phyloP scores from a whole-genome alignment of 2,113 vertebrate genomes.

The Gallinago jamesoni region DNA sequence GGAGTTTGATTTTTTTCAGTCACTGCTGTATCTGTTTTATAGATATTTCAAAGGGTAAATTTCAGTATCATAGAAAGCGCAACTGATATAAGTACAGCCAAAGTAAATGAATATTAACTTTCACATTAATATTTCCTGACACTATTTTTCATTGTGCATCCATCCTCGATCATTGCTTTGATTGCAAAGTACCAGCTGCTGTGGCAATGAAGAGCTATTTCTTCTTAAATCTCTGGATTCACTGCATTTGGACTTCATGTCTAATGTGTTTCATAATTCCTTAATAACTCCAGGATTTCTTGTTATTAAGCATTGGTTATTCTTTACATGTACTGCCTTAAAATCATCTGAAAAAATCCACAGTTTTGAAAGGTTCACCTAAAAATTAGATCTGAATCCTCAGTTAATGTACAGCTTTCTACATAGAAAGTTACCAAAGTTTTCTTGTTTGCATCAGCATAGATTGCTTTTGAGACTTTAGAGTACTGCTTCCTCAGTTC shows the following conservation, averaged over 20 bases:
- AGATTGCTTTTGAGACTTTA: not conserved
- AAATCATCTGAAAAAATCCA: not conserved
- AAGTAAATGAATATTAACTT: not conserved
- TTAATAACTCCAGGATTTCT: not conserved
- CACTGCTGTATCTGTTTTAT: not conserved
- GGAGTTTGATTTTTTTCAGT: not conserved
- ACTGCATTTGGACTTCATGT: not conserved
- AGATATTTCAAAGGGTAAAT: not conserved
- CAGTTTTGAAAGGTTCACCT: not conserved
- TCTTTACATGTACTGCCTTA: not conserved
- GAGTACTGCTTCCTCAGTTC: not conserved
- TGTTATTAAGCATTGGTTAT: not conserved
- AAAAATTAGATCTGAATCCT: not conserved
- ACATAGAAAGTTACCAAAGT: not conserved
- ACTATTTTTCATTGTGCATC: not conserved
- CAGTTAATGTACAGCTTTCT: not conserved
- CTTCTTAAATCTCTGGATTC: conserved; percentile 19
- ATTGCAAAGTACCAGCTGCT: not conserved
- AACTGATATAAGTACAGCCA: not conserved
- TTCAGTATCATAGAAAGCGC: not conserved
- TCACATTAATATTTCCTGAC: conserved; percentile 29
- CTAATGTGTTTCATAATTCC: conserved; percentile 27
- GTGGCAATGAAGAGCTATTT: not conserved
- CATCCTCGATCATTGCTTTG: not conserved
- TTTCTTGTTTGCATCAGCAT: conserved; percentile 17